Evolutionary conservation across 2,888 invertebrate species (phyloP).

Genomic region (Plemyria rubiginata): DNA sequence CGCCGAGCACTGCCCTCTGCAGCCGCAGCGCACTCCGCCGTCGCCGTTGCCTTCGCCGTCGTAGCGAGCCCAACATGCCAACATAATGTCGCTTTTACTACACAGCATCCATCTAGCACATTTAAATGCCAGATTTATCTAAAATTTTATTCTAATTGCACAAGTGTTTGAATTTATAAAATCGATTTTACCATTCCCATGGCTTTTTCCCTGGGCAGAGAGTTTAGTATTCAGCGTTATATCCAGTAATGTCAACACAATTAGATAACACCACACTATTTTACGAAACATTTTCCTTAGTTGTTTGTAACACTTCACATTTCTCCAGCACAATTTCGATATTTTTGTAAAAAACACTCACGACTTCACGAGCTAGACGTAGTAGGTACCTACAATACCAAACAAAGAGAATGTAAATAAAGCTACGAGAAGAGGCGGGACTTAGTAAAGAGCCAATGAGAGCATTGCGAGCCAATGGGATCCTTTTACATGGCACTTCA

Average conservation of each 20-base stretch:
- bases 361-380: no score
- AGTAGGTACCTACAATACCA: no score
- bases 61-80: constrained; percentile 46
- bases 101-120: constrained; percentile 12
- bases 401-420: no score
- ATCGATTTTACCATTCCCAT: constrained; percentile 90
- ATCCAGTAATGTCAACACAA: constrained; percentile 88
- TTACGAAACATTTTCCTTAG: constrained; percentile 81
- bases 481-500: no score
- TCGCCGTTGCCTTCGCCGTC: not conserved
- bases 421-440: no score
- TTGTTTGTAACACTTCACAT: constrained; percentile 65
- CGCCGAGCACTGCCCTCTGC: constrained; percentile 48
- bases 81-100: constrained; percentile 50
- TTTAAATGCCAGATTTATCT: not conserved
- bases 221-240: constrained; percentile 88
- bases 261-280: constrained; percentile 87
- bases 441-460: no score
- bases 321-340: constrained; percentile 61
- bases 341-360: constrained; percentile 54
- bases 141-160: not conserved
- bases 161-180: constrained; percentile 31
- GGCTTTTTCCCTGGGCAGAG: constrained; percentile 89
- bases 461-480: no score
- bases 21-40: constrained; percentile 22